Evolutionary conservation across 1,140 invertebrate genomes (phyloP).

Genomic region (Drosophila kohkoa): DNA sequence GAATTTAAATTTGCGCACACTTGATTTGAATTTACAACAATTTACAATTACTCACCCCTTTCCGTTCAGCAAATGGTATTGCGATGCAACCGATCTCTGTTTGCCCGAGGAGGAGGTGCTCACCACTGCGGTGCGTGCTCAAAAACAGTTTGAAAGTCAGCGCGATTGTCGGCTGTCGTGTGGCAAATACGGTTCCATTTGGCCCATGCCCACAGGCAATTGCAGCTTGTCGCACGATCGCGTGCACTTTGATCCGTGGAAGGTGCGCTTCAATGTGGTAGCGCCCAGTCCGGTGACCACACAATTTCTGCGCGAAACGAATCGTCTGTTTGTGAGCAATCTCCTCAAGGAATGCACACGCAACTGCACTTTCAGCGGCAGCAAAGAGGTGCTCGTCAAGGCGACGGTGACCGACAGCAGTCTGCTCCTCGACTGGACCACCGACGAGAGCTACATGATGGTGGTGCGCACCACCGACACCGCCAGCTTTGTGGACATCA

Average conservation of each 20-base stretch:
- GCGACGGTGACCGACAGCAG: conserved; percentile 85
- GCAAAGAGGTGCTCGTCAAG: conserved; percentile 86
- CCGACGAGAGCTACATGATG: conserved; percentile 88
- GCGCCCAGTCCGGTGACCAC: conserved; percentile 84
- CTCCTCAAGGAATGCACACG: conserved; percentile 86
- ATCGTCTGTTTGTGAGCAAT: conserved; percentile 86
- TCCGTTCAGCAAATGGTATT: conserved; percentile 56
- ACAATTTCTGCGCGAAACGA: conserved; percentile 85
- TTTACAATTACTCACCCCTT: conserved; percentile 2
- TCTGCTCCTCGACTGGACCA: conserved; percentile 87
- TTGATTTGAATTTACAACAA: neutral
- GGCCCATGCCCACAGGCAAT: conserved; percentile 89
- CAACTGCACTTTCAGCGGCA: conserved; percentile 85
- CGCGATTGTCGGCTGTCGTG: conserved; percentile 89
- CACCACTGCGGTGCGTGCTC: conserved; percentile 3
- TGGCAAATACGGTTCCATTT: conserved; percentile 88
- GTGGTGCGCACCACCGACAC: conserved; percentile 87
- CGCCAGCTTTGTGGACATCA: conserved; percentile 86
- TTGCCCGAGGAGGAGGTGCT: conserved; percentile 38
- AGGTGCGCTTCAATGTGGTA: conserved; percentile 86
- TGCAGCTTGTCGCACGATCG: conserved; percentile 85
- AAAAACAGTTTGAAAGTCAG: conserved; percentile 82
- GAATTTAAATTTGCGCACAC: neutral
- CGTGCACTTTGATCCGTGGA: conserved; percentile 86
- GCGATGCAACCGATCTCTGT: conserved; percentile 61